Base-by-base conservation (phyloP, 1,140 invertebrate genomes). In the Stegodyphus dumicola region DNA sequence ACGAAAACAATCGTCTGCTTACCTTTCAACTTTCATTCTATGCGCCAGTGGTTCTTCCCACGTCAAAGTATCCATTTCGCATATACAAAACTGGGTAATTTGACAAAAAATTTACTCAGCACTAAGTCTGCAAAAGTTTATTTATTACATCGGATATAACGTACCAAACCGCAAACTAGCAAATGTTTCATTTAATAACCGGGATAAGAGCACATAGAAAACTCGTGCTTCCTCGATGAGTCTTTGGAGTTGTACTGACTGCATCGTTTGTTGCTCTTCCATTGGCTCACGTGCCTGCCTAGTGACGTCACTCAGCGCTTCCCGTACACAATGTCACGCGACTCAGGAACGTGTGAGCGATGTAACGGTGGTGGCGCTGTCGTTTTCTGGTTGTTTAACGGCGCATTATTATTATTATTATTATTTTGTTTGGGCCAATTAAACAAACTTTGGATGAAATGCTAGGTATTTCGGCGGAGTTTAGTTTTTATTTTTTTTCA, bases 261-360 rank as follows among this genome's bases (percentile, higher is more conserved):
- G 78, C 78, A 83, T 83, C 54, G 80, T 83, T 83, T 83, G 80
- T 83, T 83, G 80, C 80, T 75, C 71, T 67, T 83, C 80, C 80
- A 83, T 83, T 83, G 80, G 80, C 60, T 83, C 80, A 83, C 80
- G 80, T 83, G 80, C 71, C 80, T 64, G 71, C n/a, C 64, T 15
- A 10, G 71, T 83, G 80, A 83, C 80, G 80, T 83, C 80, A 83
- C 7, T 33, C 11, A 15, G 11, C 33, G 15, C 52, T 80, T 73
- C 70, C 80, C 70, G 80, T 75, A 83, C 80, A 75, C 71, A 83
- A 67, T 49, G 71, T 83, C 80, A 83, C 80, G 80, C 80, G 80
- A 83, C 80, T 67, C 48, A 9, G 67, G 80, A 83, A 83, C 80
- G 80, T 83, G 80, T 18, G 69, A 56, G 75, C 10, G 33, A 13